Evolutionary conservation across 2,113 vertebrate species (phyloP).

Genomic region (Campylomormyrus numenius): DNA sequence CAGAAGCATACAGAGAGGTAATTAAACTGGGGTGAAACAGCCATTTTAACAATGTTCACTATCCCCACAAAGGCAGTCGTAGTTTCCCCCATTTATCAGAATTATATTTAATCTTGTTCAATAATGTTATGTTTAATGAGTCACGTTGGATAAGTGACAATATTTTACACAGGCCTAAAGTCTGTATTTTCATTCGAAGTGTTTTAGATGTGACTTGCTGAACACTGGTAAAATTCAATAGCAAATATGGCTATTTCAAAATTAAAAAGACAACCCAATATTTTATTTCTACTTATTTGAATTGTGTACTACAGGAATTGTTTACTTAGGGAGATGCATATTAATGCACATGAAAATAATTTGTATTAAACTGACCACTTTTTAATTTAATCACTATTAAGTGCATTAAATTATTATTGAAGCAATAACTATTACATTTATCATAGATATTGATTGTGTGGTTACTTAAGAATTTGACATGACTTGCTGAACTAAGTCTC

Average conservation of each 20-base stretch:
- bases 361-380: background rate
- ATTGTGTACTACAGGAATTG: background rate
- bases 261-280: background rate
- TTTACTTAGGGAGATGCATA: background rate
- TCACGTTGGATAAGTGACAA: background rate
- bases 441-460: background rate
- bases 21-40: background rate
- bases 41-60: background rate
- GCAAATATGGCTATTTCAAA: background rate
- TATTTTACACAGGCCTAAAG: background rate
- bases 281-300: background rate
- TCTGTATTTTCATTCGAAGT: background rate
- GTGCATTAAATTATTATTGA: background rate
- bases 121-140: background rate
- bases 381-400: background rate
- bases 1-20: background rate
- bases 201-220: background rate
- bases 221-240: background rate
- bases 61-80: background rate
- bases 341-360: background rate
- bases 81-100: background rate
- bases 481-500: background rate
- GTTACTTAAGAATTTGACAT: background rate
- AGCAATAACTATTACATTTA: background rate
- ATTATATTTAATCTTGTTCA: background rate